These are phyloP conservation scores for Drosophila parvula DNA, from an alignment of 1,140 invertebrate genomes.

Conservation along the genomic window DNA sequence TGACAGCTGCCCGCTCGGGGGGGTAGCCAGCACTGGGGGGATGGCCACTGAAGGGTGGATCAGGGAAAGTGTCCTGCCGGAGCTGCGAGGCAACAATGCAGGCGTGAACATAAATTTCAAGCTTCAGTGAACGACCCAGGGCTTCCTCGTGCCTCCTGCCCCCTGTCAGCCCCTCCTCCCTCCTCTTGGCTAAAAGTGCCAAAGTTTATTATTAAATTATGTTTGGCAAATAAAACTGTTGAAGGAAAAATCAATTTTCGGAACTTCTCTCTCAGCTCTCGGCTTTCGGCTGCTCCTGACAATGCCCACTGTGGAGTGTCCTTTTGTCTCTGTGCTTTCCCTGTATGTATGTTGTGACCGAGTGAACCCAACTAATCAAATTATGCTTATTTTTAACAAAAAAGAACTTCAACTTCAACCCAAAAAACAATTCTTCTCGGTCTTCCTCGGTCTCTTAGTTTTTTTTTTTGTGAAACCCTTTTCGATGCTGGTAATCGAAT, in stretches of 20 bases:
- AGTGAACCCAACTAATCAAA: conserved; percentile 80
- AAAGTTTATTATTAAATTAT: conserved; percentile 82
- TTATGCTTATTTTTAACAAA: conserved; percentile 67
- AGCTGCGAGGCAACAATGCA: conserved; percentile 63
- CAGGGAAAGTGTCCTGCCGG: conserved; percentile 30
- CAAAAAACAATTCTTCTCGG: conserved; percentile 48
- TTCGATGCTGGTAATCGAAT: conserved; percentile 81
- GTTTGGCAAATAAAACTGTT: conserved; percentile 77
- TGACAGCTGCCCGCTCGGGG: conserved; percentile 59
- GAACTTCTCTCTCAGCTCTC: conserved; percentile 31
- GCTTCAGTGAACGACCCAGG: conserved; percentile 58
- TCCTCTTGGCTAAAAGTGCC: conserved; percentile 72
- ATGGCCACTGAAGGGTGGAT: conserved; percentile 1
- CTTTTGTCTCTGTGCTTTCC: conserved; percentile 32
- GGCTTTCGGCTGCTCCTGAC: conserved; percentile 22
- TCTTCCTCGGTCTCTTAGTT: background rate
- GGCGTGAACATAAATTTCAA: conserved; percentile 81
- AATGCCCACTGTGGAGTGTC: conserved; percentile 41
- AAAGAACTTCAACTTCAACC: conserved; percentile 38
- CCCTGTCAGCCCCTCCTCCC: conserved; percentile 10
- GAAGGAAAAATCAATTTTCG: conserved; percentile 75
- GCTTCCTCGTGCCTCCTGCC: background rate
- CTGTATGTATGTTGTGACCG: conserved; percentile 36
- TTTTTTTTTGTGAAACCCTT: conserved; percentile 30
- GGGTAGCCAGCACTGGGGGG: background rate